Base-by-base conservation (phyloP, 2,888 invertebrate species). In the Palloptera scutellata region DNA sequence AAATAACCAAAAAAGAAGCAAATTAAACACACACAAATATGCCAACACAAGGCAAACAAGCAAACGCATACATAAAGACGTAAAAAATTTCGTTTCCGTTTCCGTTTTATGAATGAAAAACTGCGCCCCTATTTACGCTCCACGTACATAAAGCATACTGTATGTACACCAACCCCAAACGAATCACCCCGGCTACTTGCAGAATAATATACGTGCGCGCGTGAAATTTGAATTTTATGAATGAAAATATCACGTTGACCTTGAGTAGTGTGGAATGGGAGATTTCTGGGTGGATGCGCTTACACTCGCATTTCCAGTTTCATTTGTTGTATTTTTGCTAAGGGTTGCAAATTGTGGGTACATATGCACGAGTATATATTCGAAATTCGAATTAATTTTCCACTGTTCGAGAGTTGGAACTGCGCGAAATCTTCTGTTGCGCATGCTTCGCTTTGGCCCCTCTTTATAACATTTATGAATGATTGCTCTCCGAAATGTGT, bases 221-320 rank as follows among this genome's bases (percentile, higher is more conserved):
- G 45, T 57, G 15, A n/a, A 51, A 42, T 59, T 53, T 61, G 20
- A 43, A 61, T 78, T 78, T 79, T 79, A 79, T 79, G 80, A 79
- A 79, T 79, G 80, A 79, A 79, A 79, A 42, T 62, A 54, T 59
- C 57, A 53, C 55, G 30, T 13, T 58, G 66, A 66, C 67, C 67
- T 70, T 70, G 70, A 42, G 20, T 63, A 48, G 10, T 19, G 51
- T 45, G 45, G 40, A 12, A 12, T 48, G 45, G 41, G 52, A 15
- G 40, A 30, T 55, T 11, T 40, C 43, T 10, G 63, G 11, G 42
- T 70, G 73, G 69, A 72, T 40, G 10, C 5, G 61, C 51, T 13
- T 17, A 43, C 13, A 51, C 45, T 12, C 17, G 54, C 12, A 51
- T 30, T 61, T 61, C 1, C 9, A 72, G 77, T 74, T 77, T 8